Percentiles rank a stretch among this genome's conserved stretches.
Evolutionary conservation across 2,113 vertebrate species (phyloP).

Genomic region (Nycticebus coucang): DNA sequence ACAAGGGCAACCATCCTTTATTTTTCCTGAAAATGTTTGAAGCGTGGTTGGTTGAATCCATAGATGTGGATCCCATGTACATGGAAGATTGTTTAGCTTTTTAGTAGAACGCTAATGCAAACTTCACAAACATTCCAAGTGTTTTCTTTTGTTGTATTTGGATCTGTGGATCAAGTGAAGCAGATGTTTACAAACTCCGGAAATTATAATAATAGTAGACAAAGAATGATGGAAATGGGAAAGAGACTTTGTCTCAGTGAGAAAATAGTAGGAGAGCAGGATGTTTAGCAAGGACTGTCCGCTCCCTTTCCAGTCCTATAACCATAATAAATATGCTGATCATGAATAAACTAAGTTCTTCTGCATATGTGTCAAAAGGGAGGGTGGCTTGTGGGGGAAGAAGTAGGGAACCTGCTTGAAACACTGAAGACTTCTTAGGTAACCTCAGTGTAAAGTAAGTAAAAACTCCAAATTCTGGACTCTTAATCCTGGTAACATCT

Average conservation of each 20-base stretch:
- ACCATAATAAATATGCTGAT: conserved; percentile 46
- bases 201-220: conserved; percentile 61
- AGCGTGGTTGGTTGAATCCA: not conserved
- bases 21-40: not conserved
- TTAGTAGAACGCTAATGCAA: not conserved
- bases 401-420: not conserved
- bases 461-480: not conserved
- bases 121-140: not conserved
- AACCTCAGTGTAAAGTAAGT: not conserved
- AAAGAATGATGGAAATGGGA: conserved; percentile 67
- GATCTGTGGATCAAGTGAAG: conserved; percentile 29
- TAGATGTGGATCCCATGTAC: not conserved
- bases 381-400: not conserved
- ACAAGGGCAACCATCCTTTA: not conserved
- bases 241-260: conserved; percentile 40
- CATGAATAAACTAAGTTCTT: conserved; percentile 50
- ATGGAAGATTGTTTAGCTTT: not conserved
- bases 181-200: conserved; percentile 46
- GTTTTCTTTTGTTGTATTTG: conserved; percentile 53
- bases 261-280: conserved; percentile 43
- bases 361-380: not conserved
- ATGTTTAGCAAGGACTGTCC: conserved; percentile 51
- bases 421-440: not conserved
- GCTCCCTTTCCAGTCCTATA: not conserved
- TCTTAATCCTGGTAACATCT: not conserved